Base-by-base conservation (phyloP, 2,888 invertebrate species). In the Erebia epiphron region DNA sequence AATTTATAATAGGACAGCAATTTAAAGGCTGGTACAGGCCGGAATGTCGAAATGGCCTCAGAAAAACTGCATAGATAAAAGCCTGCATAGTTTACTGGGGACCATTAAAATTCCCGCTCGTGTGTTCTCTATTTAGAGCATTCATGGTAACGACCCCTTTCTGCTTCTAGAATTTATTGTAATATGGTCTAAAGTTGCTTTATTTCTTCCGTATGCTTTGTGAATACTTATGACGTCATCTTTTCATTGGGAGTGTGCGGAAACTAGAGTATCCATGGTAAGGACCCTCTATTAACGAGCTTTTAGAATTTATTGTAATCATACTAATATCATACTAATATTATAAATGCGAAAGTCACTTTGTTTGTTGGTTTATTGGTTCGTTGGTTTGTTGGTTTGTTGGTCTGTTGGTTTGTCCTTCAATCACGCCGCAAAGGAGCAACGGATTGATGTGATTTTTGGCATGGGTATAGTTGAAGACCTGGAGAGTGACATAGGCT, bases 81-180 rank as follows among this genome's bases (percentile, higher is more conserved):
- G n/a, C n/a, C 80, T 79, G 76, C 77, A 80, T 80, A 77, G 73
- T 72, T 76, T 71, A 80, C 62, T 82, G 81, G 80, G 78, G 79
- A 82, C 86, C 83, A 91, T 92, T 92, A 91, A 92, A 82, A 92
- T 92, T 87, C 88, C 81, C 86, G 85, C 90, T 86, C 84, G 90
- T 84, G 81, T 81, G 74, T 81, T 80, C 84, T 86, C 89, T 91
- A 91, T 91, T 91, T 90, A 89, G 84, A 90, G 86, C 85, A 74
- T 65, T 70, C 66, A 68, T 69, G 69, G 69, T 66, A 68, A 60
- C 66, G 71, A 71, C 65, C 66, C 68, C 21, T 61, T 57, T 63
- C 64, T 41, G 52, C 67, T 67, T 73, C 66, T 70, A 69, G 57
- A 73, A 72, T 62, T 62, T 46, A 62, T 62, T 69, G 64, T 69